Base-by-base conservation (phyloP, 2,113 vertebrate species). In the Meriones unguiculatus region DNA sequence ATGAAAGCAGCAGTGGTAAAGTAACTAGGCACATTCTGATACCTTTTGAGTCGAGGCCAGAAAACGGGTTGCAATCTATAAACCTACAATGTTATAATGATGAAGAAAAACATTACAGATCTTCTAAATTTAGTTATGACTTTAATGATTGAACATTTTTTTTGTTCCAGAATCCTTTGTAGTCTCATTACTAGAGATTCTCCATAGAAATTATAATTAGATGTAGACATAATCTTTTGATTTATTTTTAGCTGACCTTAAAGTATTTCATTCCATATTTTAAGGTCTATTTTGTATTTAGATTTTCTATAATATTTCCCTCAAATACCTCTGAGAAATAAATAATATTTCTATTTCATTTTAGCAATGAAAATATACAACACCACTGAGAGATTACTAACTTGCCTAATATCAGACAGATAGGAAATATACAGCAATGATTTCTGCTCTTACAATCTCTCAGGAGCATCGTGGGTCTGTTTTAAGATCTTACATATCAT, bases 91-190 rank as follows among this genome's bases (percentile, higher is more conserved):
- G 3, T 46, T 88, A 81, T 69, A 75, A 94, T 95, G 25, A n/a
- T 89, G 17, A 52, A 14, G 70, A 13, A 32, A 89, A 92, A 76
- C 30, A 62, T 67, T 64, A 81, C 46, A 88, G 70, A 70, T 72
- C 9, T 78, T 86, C 90, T 75, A 2, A 59, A 75, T 70, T 92
- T 90, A 82, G 14, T 76, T 70, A 81, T 78, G 38, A 14, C 4
- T 95, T 87, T 91, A 90, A 93, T 86, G 93, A 92, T 22, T 70
- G 28, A n/a, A n/a, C 38, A 57, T 52, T 88, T 90, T 93, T 78
- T 8, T 50, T 8, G 0, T 17, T 88, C 24, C 46, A 81, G 88
- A 90, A 78, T 85, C 17, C 72, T 77, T 13, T 95, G 46, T 73
- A 62, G 14, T 5, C 7, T 92, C 80, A 90, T 52, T 28, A 78